Conservation (phyloP, 2,113 vertebrate species). For the Grammomys dolichurus region DNA sequence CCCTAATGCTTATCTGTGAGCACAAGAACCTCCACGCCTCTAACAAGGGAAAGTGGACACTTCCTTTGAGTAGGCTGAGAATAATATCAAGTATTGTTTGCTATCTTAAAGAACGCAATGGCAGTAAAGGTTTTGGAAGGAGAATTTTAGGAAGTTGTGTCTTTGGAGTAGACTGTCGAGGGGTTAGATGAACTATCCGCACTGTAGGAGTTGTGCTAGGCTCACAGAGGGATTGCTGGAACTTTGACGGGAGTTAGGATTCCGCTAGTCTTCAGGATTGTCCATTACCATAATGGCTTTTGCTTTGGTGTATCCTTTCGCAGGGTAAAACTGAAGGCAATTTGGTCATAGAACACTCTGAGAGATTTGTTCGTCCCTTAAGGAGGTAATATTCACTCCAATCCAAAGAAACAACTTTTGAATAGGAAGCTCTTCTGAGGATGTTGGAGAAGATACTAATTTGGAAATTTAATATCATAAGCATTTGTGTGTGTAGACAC, state of each 20-base stretch:
- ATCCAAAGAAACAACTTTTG: conserved; percentile 13
- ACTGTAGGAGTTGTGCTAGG: background rate
- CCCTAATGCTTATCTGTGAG: background rate
- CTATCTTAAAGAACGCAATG: background rate
- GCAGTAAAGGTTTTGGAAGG: background rate
- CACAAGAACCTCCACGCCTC: background rate
- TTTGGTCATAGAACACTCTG: background rate
- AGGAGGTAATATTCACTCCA: background rate
- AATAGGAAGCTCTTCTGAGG: background rate
- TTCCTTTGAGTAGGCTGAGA: background rate
- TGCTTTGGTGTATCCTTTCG: background rate
- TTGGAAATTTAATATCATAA: conserved; percentile 49
- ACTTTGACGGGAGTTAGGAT: background rate
- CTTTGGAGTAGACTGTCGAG: background rate
- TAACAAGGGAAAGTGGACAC: background rate
- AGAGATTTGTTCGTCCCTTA: background rate
- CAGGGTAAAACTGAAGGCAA: background rate
- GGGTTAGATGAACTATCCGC: background rate
- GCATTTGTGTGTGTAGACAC: background rate
- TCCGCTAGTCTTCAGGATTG: background rate
- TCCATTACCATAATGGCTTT: background rate
- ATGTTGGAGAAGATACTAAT: background rate
- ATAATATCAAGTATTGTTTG: background rate
- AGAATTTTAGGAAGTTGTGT: background rate
- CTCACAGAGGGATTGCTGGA: background rate